A percentile compares a stretch with the other conserved stretches of the same genome.
phyloP scores from a whole-genome alignment of 2,888 invertebrate species.

The Agrotis clavis region DNA sequence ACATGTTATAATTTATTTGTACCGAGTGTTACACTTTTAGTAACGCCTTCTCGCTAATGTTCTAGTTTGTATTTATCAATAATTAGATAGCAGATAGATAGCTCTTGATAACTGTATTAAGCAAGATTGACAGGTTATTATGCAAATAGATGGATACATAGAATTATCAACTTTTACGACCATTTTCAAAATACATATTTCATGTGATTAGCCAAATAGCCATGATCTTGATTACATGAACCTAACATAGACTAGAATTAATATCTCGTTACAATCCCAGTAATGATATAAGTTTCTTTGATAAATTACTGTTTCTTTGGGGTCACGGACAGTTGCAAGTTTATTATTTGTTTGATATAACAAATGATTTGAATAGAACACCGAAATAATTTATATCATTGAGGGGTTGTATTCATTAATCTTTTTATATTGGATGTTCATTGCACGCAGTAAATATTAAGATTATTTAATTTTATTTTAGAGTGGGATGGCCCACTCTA shows the following conservation, averaged over 20 bases:
- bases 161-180: constrained; percentile 14
- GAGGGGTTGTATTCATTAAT: constrained; percentile 7
- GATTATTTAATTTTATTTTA: no score
- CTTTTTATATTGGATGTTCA: neutral
- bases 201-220: constrained; percentile 10
- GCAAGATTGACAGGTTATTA: constrained; percentile 1
- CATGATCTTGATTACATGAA: constrained; percentile 45
- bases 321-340: constrained; percentile 41
- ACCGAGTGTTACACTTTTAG: neutral
- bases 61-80: neutral
- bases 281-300: constrained; percentile 29
- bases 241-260: constrained; percentile 26
- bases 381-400: constrained; percentile 18
- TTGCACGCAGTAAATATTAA: neutral
- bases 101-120: neutral
- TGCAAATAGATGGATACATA: constrained; percentile 22
- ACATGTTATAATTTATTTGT: constrained; percentile 1
- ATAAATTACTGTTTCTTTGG: constrained; percentile 27
- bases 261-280: constrained; percentile 35
- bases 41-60: constrained; percentile 9
- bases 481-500: no score
- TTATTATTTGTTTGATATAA: constrained; percentile 19
- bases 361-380: constrained; percentile 23
- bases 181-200: constrained; percentile 15
- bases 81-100: neutral